Evolutionary conservation across 2,888 invertebrate species (phyloP).

Genomic region (Erebia aethiops): DNA sequence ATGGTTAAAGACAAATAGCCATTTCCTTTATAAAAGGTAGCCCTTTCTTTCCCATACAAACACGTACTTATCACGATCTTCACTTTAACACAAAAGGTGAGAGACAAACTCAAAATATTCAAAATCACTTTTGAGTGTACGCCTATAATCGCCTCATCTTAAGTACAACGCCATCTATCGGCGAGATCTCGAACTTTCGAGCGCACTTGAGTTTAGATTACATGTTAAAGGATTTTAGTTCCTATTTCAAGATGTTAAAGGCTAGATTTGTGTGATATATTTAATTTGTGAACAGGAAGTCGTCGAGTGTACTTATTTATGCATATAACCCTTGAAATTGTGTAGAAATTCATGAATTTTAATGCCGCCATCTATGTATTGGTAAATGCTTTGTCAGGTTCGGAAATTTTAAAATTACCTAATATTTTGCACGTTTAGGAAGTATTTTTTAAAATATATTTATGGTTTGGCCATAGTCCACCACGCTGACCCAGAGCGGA

Average conservation of each 20-base stretch:
- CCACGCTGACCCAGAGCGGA: no score
- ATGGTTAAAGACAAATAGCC: neutral
- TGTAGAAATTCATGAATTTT: slow-evolving; percentile 26
- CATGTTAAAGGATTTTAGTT: neutral
- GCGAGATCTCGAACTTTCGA: slow-evolving; percentile 5
- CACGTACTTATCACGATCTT: slow-evolving; percentile 1
- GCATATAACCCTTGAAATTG: slow-evolving; percentile 19
- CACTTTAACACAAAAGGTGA: neutral
- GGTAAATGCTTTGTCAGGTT: slow-evolving; percentile 1
- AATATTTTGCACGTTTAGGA: no score
- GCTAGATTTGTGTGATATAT: neutral
- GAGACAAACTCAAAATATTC: neutral
- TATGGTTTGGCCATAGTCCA: no score
- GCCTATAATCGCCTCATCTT: slow-evolving; percentile 12
- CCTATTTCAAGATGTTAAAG: neutral
- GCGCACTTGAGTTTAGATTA: slow-evolving; percentile 1
- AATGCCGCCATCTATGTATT: slow-evolving; percentile 22
- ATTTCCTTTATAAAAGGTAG: neutral
- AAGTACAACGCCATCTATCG: slow-evolving; percentile 7
- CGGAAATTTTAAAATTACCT: neutral
- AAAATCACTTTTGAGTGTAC: slow-evolving; percentile 10
- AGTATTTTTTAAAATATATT: no score
- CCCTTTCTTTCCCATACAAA: neutral
- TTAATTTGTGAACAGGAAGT: slow-evolving; percentile 20
- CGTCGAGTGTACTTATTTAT: slow-evolving; percentile 19